phyloP scores from a whole-genome alignment of 2,797 vertebrate species.

The Lerista edwardsae region DNA sequence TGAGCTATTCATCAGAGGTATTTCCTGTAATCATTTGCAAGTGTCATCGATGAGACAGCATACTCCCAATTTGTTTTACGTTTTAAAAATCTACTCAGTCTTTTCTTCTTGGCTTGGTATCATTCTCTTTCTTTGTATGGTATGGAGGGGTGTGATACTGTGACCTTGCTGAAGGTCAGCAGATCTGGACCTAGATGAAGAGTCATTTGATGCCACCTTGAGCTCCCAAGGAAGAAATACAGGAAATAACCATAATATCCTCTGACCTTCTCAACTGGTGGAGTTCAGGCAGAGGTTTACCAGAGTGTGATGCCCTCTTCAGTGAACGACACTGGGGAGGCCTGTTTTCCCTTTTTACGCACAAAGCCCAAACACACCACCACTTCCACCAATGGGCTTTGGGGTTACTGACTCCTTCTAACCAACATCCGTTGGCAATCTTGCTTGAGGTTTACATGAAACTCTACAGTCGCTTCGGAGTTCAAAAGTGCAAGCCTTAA shows the following conservation, averaged over 20 bases:
- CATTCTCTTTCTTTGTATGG: background rate
- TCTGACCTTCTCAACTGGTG: background rate
- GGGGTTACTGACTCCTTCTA: background rate
- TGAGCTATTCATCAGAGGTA: background rate
- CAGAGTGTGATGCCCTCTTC: background rate
- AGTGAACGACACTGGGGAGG: background rate
- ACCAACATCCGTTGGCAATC: background rate
- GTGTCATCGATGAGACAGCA: background rate
- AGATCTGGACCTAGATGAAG: background rate
- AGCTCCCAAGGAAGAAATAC: background rate
- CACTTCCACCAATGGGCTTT: background rate
- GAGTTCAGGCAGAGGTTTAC: background rate
- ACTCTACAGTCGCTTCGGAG: background rate
- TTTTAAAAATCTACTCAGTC: background rate
- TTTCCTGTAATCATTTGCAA: background rate
- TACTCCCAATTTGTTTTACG: background rate
- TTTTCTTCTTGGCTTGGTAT: background rate
- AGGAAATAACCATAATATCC: background rate
- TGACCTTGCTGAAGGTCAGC: background rate
- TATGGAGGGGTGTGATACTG: background rate
- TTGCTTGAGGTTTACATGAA: background rate
- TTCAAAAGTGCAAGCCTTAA: slow-evolving; percentile 13
- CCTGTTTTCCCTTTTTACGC: background rate
- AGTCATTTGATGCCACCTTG: background rate
- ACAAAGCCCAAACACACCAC: background rate